Evolutionary conservation across 2,113 vertebrate genomes (phyloP).

Genomic region (Dendropsophus ebraccatus): DNA sequence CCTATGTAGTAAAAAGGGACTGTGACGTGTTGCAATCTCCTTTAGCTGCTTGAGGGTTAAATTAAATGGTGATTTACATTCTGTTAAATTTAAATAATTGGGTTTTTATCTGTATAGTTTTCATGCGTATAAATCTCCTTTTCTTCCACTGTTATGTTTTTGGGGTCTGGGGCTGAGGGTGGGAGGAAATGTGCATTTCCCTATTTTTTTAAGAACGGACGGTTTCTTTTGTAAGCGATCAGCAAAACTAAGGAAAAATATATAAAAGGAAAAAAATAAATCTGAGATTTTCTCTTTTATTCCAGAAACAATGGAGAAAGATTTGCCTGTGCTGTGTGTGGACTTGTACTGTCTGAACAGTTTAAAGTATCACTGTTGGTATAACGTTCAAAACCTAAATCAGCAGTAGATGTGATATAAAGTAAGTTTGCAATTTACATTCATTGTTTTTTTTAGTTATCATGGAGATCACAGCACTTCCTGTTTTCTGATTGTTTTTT

Average conservation of each 20-base stretch:
- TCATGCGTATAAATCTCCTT: slow-evolving; percentile 37
- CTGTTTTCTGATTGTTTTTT: no score
- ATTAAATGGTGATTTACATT: slow-evolving; percentile 41
- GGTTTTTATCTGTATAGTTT: slow-evolving; percentile 58
- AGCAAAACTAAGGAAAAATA: slow-evolving; percentile 39
- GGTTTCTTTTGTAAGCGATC: slow-evolving; percentile 56
- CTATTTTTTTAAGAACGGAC: slow-evolving; percentile 55
- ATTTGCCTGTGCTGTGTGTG: neutral
- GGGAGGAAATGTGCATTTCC: slow-evolving; percentile 52
- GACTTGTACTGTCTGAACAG: neutral
- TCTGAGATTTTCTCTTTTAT: slow-evolving; percentile 19
- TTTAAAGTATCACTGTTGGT: no score
- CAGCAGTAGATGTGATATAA: no score
- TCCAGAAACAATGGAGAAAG: neutral
- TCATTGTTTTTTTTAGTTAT: no score
- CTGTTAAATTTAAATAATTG: slow-evolving; percentile 46
- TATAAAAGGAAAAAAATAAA: slow-evolving; percentile 46
- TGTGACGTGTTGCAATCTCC: slow-evolving; percentile 6
- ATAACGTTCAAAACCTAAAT: no score
- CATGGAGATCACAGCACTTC: no score
- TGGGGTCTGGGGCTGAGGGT: slow-evolving; percentile 31
- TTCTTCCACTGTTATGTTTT: slow-evolving; percentile 40
- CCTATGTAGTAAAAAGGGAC: slow-evolving; percentile 28
- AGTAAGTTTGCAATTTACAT: no score
- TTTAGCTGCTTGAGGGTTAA: slow-evolving; percentile 40